These are phyloP conservation scores for Miopithecus talapoin DNA, from an alignment of 2,797 vertebrate species.

Conservation along the genomic window DNA sequence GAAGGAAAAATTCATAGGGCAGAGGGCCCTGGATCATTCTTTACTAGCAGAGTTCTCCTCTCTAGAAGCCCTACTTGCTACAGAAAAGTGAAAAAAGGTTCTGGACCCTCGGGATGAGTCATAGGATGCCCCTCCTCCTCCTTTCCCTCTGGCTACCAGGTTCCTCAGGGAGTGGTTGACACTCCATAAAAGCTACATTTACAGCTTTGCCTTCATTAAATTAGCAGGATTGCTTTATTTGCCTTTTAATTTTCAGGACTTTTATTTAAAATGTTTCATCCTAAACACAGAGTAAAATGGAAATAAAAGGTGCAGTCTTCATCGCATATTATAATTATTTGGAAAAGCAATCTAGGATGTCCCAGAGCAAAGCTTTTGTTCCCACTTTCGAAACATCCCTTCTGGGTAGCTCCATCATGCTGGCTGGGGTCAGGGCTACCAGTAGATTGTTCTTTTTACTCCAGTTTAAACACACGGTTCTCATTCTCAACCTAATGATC, in stretches of 20 bases:
- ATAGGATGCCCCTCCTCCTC: too few relatives aligned
- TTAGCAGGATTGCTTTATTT: slow-evolving; percentile 31
- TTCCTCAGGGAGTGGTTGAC: neutral
- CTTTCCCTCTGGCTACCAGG: too few relatives aligned
- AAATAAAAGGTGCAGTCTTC: neutral
- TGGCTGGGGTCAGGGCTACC: neutral
- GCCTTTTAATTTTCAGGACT: neutral
- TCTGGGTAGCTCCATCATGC: neutral
- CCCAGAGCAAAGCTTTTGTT: neutral
- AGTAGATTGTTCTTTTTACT: neutral
- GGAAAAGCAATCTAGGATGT: neutral
- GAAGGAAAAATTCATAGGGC: neutral
- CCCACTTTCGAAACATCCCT: neutral
- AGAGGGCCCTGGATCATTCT: neutral
- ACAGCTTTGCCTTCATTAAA: neutral
- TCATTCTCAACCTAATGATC: neutral
- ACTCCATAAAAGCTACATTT: neutral
- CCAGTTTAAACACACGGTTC: neutral
- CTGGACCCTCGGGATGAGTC: neutral
- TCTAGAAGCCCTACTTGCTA: neutral
- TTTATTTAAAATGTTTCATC: slow-evolving; percentile 14
- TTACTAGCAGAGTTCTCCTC: neutral
- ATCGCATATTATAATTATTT: neutral
- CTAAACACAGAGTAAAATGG: slow-evolving; percentile 3
- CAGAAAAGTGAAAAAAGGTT: neutral